Evolutionary conservation across 92 coral and sea anemone species (phyloP).

Genomic region (Porites rus): DNA sequence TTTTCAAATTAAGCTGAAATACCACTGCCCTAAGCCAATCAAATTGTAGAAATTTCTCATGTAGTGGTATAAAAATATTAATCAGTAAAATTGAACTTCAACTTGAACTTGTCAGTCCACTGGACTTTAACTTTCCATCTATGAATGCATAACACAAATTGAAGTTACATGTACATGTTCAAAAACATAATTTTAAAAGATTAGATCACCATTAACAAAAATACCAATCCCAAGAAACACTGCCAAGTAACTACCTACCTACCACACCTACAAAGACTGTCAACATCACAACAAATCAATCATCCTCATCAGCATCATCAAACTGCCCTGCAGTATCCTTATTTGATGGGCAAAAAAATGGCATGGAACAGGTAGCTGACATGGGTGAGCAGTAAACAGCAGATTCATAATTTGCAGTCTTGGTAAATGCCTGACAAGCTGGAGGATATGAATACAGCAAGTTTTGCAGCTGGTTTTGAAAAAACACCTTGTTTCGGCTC

Average conservation of each 20-base stretch:
- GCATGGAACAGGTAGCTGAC: background rate
- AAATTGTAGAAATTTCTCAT: too few relatives aligned
- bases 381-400: conserved; percentile 37
- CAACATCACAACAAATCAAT: background rate
- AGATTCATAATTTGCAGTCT: conserved; percentile 84
- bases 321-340: conserved; percentile 55
- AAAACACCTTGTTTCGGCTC: conserved; percentile 39
- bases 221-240: too few relatives aligned
- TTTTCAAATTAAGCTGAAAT: too few relatives aligned
- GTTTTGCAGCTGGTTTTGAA: conserved; percentile 69
- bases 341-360: background rate
- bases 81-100: too few relatives aligned
- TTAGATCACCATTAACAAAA: too few relatives aligned
- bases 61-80: too few relatives aligned
- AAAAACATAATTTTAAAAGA: too few relatives aligned
- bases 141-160: too few relatives aligned
- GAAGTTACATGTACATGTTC: too few relatives aligned
- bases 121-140: too few relatives aligned
- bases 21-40: too few relatives aligned
- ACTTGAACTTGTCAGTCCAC: too few relatives aligned
- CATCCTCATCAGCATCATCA: conserved; percentile 75
- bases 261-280: background rate
- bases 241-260: background rate
- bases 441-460: conserved; percentile 76
- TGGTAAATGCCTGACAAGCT: conserved; percentile 80